These are phyloP conservation scores for Myotis daubentonii DNA, from an alignment of 2,797 vertebrate species.

Conservation along the genomic window DNA sequence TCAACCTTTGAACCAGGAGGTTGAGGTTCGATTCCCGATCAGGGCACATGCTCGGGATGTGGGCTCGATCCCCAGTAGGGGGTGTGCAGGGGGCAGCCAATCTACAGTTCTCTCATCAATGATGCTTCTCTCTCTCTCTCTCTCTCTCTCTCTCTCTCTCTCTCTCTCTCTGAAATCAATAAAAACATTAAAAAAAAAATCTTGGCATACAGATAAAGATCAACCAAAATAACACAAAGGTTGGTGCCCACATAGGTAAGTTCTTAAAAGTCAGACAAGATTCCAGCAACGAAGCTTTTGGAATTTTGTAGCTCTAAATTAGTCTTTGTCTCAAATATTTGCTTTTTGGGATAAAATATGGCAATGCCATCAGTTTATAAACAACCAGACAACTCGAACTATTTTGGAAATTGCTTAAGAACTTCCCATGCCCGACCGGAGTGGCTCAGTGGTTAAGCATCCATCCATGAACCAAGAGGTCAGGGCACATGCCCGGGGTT, in stretches of 20 bases:
- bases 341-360: neutral
- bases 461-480: neutral
- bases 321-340: conserved; percentile 47
- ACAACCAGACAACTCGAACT: neutral
- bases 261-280: conserved; percentile 56
- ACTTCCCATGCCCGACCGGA: neutral
- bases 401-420: conserved; percentile 13
- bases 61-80: too few relatives aligned
- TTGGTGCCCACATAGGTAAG: neutral
- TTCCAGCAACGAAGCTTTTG: conserved; percentile 21
- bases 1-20: too few relatives aligned
- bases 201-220: conserved; percentile 38
- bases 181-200: neutral
- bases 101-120: too few relatives aligned
- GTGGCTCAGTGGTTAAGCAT: neutral
- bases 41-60: too few relatives aligned
- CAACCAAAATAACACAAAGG: conserved; percentile 8
- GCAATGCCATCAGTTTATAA: neutral
- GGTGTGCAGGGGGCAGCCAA: too few relatives aligned
- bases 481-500: neutral
- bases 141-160: too few relatives aligned
- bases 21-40: too few relatives aligned
- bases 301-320: conserved; percentile 23
- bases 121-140: too few relatives aligned
- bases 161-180: too few relatives aligned